Evolutionary conservation across 2,113 vertebrate genomes (phyloP).

Genomic region (Panthera tigris): DNA sequence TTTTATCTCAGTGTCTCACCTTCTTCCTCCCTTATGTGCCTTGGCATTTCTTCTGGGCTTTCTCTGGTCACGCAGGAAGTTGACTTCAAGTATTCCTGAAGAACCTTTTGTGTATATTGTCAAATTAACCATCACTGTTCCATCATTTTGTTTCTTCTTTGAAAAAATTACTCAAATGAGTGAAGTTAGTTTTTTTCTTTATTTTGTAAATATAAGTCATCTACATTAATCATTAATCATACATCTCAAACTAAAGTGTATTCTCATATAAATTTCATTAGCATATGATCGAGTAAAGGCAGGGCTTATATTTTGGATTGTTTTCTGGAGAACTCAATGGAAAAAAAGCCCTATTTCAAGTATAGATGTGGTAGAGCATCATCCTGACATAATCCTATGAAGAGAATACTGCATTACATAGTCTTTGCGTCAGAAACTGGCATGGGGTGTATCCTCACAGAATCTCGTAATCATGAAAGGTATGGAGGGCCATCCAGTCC

Average conservation of each 20-base stretch:
- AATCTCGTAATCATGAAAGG: neutral
- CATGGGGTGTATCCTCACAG: neutral
- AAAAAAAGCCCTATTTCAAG: neutral
- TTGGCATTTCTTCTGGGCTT: accelerated
- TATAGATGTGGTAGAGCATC: neutral
- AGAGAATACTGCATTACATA: neutral
- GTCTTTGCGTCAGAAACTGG: neutral
- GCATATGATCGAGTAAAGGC: neutral
- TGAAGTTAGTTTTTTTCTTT: neutral
- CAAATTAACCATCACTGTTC: neutral
- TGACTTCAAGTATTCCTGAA: neutral
- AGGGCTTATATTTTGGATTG: neutral
- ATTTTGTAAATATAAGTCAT: neutral
- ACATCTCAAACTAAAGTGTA: neutral
- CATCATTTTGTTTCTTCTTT: neutral
- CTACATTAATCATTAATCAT: neutral
- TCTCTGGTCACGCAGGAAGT: neutral
- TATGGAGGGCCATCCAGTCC: neutral
- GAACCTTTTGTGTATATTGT: neutral
- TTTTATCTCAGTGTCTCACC: neutral
- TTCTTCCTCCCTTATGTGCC: neutral
- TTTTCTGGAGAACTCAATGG: neutral
- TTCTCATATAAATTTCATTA: slow-evolving; percentile 29
- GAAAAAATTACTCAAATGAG: neutral
- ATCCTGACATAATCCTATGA: neutral